Evolutionary conservation across 2,888 invertebrate genomes (phyloP).

Genomic region (Nemotelus nigrinus): DNA sequence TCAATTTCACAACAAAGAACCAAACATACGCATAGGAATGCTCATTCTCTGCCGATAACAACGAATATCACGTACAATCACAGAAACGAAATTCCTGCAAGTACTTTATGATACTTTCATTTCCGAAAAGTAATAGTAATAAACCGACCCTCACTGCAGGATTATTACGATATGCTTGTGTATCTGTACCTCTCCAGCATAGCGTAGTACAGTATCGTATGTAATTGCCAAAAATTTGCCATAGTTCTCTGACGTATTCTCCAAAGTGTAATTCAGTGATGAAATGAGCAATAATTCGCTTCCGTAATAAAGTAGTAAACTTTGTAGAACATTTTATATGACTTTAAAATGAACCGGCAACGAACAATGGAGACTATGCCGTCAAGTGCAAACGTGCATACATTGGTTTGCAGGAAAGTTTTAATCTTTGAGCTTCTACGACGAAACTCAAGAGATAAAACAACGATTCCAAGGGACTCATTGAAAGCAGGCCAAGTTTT

Average conservation of each 20-base stretch:
- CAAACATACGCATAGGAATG: no score
- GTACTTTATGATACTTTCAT: constrained; percentile 10
- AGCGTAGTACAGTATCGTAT: not conserved
- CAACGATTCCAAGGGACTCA: no score
- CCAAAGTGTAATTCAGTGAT: constrained; percentile 11
- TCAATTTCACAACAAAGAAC: no score
- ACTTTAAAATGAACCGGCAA: no score
- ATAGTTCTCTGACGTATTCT: constrained; percentile 8
- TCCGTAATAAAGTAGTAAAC: constrained; percentile 8
- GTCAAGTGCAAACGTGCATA: no score
- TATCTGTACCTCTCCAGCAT: not conserved
- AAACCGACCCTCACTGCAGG: not conserved
- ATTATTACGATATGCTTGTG: not conserved
- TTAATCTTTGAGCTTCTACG: no score
- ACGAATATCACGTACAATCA: not conserved
- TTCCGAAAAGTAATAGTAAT: constrained; percentile 18
- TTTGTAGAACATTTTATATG: no score
- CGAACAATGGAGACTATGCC: no score
- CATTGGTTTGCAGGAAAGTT: no score
- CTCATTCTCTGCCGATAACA: no score
- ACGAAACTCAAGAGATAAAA: no score
- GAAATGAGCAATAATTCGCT: constrained; percentile 24
- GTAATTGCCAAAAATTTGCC: constrained; percentile 9
- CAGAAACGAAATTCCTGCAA: constrained; percentile 1
- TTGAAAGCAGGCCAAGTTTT: no score